These are phyloP conservation scores for Galerucella nymphaeae DNA, from an alignment of 2,888 invertebrate genomes.

Conservation along the genomic window DNA sequence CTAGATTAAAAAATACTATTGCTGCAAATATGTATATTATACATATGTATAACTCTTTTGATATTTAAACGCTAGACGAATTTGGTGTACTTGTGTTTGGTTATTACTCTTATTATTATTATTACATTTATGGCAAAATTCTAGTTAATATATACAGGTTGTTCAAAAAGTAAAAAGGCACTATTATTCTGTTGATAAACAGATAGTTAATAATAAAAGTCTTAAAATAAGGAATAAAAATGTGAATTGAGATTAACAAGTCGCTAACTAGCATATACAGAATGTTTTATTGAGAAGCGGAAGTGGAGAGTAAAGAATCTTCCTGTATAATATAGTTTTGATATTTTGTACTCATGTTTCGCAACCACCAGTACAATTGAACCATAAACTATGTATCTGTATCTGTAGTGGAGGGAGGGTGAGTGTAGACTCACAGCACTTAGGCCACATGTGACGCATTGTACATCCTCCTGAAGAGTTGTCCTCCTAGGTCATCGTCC, in stretches of 20 bases:
- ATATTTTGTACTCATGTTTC: too few species aligned
- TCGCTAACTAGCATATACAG: not conserved
- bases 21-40: slow-evolving; percentile 36
- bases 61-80: slow-evolving; percentile 28
- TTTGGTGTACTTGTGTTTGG: slow-evolving; percentile 27
- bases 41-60: slow-evolving; percentile 3
- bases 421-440: too few species aligned
- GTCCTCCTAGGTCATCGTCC: too few species aligned
- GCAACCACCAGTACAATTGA: too few species aligned
- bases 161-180: slow-evolving; percentile 21
- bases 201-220: not conserved
- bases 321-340: too few species aligned
- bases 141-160: slow-evolving; percentile 21
- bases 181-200: not conserved
- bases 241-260: not conserved
- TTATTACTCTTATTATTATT: slow-evolving; percentile 1
- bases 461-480: too few species aligned
- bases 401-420: too few species aligned
- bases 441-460: too few species aligned
- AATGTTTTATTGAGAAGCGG: too few species aligned
- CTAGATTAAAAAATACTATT: slow-evolving; percentile 30
- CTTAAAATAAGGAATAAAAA: not conserved
- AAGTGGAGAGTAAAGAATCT: too few species aligned
- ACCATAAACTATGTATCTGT: too few species aligned
- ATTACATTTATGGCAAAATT: slow-evolving; percentile 25